Conservation (phyloP, 2,113 vertebrate species). For the Anguilla rostrata region DNA sequence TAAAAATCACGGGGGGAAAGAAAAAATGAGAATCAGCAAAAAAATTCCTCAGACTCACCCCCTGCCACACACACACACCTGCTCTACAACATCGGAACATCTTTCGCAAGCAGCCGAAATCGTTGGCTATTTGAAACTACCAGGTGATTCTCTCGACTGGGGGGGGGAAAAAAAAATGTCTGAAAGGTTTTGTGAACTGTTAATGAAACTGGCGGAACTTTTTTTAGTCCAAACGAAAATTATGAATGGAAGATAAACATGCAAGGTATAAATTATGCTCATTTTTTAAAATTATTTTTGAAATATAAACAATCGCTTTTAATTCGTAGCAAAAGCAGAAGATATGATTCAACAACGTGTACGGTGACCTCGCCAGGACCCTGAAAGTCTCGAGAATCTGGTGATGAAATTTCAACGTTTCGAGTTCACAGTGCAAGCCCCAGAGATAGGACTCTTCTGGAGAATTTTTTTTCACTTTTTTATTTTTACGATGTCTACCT, state of each 20-base stretch:
- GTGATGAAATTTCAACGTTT: background rate
- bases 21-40: background rate
- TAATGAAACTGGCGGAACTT: background rate
- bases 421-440: background rate
- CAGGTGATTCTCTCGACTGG: background rate
- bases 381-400: background rate
- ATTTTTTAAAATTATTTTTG: background rate
- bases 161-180: background rate
- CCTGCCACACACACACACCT: background rate
- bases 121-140: background rate
- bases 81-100: background rate
- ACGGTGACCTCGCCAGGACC: background rate
- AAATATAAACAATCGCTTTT: background rate
- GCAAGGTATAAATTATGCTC: background rate
- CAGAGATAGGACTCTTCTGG: background rate
- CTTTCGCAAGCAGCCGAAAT: background rate
- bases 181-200: background rate
- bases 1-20: background rate
- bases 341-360: background rate
- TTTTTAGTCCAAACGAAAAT: too few species aligned
- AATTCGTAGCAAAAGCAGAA: background rate
- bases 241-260: background rate
- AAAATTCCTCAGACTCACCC: background rate
- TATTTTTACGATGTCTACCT: background rate
- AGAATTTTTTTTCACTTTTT: background rate